phyloP scores from a whole-genome alignment of 2,113 vertebrate genomes.

The Telmatochromis sp. region DNA sequence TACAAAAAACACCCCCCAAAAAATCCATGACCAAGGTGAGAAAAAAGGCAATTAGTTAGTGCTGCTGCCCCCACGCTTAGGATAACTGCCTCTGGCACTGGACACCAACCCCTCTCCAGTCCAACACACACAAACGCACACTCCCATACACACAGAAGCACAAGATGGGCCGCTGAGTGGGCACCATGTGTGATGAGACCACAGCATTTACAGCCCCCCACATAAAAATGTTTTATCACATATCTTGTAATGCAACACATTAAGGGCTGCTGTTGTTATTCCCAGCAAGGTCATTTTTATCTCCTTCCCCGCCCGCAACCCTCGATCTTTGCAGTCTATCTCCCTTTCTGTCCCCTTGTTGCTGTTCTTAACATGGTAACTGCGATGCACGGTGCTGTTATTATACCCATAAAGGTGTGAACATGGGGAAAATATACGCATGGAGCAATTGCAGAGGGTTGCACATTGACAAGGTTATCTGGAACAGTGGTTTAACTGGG shows the following conservation, averaged over 20 bases:
- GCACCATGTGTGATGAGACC: constrained; percentile 40
- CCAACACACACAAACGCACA: background rate
- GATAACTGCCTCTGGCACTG: constrained; percentile 12
- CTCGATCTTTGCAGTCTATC: background rate
- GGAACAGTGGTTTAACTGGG: background rate
- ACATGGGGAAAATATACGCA: constrained; percentile 10
- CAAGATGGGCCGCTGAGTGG: constrained; percentile 50
- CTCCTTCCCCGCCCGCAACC: background rate
- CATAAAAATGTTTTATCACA: constrained; percentile 80
- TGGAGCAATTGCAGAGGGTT: background rate
- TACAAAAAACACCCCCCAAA: background rate
- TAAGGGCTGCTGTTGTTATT: constrained; percentile 75
- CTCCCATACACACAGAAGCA: background rate
- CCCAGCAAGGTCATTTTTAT: constrained; percentile 71
- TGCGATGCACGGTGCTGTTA: background rate
- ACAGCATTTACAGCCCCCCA: constrained; percentile 61
- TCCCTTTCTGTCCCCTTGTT: background rate
- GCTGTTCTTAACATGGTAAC: background rate
- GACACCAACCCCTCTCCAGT: constrained; percentile 3
- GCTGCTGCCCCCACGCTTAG: background rate
- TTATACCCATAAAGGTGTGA: constrained; percentile 33
- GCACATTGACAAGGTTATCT: constrained; percentile 16
- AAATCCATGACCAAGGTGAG: constrained; percentile 51
- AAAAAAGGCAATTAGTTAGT: constrained; percentile 49
- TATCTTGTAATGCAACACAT: constrained; percentile 76